Evolutionary conservation across 2,888 invertebrate species (phyloP).

Genomic region (Eremobia ochroleuca): DNA sequence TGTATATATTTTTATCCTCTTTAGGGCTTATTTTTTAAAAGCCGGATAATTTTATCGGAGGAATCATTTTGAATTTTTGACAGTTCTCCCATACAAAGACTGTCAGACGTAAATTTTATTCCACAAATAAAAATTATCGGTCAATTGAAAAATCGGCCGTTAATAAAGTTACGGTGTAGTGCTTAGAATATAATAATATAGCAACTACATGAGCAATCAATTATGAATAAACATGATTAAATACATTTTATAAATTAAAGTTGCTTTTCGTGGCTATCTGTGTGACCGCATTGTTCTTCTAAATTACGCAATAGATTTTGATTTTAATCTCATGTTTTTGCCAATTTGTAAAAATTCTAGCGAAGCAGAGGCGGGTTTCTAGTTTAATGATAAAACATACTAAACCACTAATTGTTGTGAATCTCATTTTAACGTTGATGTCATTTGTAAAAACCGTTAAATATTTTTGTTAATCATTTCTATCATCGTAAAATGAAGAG

Average conservation of each 20-base stretch:
- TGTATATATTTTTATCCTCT: no score
- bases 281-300: neutral
- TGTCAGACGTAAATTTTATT: no score
- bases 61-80: no score
- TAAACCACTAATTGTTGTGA: neutral
- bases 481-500: neutral
- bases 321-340: neutral
- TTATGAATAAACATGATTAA: no score
- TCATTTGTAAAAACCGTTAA: neutral
- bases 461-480: neutral
- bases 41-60: no score
- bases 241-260: neutral
- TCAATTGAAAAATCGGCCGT: no score
- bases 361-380: neutral
- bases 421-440: neutral
- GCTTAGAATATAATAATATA: no score
- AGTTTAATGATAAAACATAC: neutral
- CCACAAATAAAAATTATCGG: no score
- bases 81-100: no score
- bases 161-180: no score
- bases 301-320: neutral
- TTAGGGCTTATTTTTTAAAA: no score
- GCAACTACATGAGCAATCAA: no score
- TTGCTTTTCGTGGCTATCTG: neutral
- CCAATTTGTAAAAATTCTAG: neutral